phyloP scores from a whole-genome alignment of 2,797 vertebrate genomes.

The Chiloscyllium punctatum region DNA sequence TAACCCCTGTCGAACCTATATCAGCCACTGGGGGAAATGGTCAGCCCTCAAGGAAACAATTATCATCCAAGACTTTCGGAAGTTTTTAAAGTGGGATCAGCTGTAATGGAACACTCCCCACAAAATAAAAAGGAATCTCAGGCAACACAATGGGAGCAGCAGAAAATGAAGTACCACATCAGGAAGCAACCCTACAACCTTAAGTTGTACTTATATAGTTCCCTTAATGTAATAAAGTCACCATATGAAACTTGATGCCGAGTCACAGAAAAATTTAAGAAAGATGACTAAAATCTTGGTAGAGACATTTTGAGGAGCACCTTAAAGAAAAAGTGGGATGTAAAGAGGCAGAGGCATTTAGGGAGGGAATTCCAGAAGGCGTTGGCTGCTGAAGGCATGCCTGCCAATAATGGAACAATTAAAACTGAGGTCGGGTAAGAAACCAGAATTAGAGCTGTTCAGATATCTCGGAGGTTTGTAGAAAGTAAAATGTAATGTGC shows the following conservation, averaged over 20 bases:
- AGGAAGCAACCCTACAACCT: not conserved
- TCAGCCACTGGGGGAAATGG: not conserved
- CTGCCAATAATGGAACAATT: not conserved
- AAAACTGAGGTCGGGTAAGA: not conserved
- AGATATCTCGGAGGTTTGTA: not conserved
- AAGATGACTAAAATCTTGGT: not conserved
- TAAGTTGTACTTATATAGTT: not conserved
- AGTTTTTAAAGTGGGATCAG: not conserved
- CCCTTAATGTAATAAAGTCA: not conserved
- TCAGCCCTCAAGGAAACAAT: not conserved
- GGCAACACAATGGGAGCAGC: conserved; percentile 3
- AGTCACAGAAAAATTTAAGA: not conserved
- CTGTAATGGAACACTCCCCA: not conserved
- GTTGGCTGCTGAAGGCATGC: not conserved
- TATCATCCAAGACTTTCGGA: not conserved
- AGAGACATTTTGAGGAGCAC: not conserved
- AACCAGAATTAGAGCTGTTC: not conserved
- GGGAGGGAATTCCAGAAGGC: not conserved
- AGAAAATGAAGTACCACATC: not conserved
- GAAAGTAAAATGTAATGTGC: not conserved
- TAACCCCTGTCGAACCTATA: not conserved
- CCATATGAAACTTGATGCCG: not conserved
- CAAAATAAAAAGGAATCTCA: not conserved
- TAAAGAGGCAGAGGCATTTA: not conserved
- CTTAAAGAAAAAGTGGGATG: not conserved